These are phyloP conservation scores for Sinosuthora webbiana DNA, from an alignment of 2,113 vertebrate genomes.

Conservation along the genomic window DNA sequence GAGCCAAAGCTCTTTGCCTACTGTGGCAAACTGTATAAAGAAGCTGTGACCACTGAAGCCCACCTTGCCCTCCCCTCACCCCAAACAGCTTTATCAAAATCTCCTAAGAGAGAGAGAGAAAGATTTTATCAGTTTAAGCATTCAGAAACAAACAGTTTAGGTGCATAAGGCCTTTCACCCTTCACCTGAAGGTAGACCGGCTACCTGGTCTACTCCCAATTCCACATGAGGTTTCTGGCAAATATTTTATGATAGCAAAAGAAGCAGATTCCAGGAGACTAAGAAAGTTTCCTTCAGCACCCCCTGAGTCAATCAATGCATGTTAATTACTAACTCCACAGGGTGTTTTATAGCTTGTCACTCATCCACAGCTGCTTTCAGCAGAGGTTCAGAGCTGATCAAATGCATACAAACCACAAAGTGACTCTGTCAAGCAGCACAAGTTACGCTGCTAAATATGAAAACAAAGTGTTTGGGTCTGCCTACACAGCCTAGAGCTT, in stretches of 20 bases:
- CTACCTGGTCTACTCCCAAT: accelerated
- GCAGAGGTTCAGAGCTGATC: not conserved
- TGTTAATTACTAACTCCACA: not conserved
- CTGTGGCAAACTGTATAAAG: not conserved
- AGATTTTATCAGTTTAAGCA: not conserved
- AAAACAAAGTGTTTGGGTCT: not conserved
- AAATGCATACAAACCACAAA: not conserved
- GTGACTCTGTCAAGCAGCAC: not conserved
- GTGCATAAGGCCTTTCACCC: not conserved
- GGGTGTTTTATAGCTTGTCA: not conserved
- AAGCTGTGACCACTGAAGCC: not conserved
- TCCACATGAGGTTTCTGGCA: not conserved
- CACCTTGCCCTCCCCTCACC: not conserved
- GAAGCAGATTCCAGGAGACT: not conserved
- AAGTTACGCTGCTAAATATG: not conserved
- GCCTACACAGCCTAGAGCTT: not conserved
- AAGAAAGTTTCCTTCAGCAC: not conserved
- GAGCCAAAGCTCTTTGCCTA: not conserved
- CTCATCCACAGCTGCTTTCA: not conserved
- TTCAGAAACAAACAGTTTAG: not conserved
- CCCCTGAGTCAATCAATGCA: not conserved
- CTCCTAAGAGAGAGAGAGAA: not conserved
- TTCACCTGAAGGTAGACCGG: not conserved
- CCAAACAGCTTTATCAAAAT: not conserved
- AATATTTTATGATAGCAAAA: not conserved